phyloP scores from a whole-genome alignment of 2,797 vertebrate species.

The Propithecus deckenii region DNA sequence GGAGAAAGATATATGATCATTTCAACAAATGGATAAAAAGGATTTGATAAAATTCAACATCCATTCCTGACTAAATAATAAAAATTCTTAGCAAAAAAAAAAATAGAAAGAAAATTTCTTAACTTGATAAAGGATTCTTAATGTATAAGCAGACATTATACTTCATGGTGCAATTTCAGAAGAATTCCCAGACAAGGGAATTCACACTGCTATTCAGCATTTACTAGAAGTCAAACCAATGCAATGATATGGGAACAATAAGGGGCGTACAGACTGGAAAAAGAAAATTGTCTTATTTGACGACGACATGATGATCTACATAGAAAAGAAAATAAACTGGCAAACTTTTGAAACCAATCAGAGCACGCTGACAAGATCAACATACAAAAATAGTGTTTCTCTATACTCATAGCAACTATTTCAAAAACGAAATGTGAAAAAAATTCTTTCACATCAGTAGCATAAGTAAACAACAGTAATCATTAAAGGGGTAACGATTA shows the following conservation, averaged over 20 bases:
- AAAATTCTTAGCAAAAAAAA: background rate
- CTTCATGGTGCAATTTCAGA: background rate
- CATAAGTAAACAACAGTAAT: background rate
- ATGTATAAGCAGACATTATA: background rate
- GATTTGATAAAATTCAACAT: background rate
- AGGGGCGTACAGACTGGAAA: background rate
- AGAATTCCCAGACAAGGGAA: background rate
- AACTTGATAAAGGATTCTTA: background rate
- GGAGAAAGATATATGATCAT: background rate
- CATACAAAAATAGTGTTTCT: background rate
- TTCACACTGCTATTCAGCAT: background rate
- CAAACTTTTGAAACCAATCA: background rate
- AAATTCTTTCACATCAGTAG: background rate
- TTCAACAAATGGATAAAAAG: background rate
- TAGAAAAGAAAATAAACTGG: background rate
- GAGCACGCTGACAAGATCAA: background rate
- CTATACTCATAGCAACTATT: background rate
- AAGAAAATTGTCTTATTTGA: constrained; percentile 18
- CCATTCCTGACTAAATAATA: background rate
- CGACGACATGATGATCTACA: background rate
- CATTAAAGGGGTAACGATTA: background rate
- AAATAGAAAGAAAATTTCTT: background rate
- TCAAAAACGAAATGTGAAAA: background rate
- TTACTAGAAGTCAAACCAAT: background rate
- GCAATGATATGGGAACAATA: background rate